Percentiles rank a stretch among this genome's conserved stretches.
Evolutionary conservation across 2,113 vertebrate genomes (phyloP).

Genomic region (Ornithorhynchus anatinus): DNA sequence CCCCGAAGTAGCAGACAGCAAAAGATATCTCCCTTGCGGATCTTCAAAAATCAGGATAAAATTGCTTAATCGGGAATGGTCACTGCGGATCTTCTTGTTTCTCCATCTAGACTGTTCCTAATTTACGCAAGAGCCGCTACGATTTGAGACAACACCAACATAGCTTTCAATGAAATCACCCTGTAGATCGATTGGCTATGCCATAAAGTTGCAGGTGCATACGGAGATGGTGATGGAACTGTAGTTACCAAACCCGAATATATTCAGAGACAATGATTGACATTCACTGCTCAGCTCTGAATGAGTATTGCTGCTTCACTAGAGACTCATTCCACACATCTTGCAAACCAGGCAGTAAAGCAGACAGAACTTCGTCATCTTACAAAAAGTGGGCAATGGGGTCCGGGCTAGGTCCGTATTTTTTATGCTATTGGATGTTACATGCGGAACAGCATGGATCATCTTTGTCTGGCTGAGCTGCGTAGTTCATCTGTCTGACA

Average conservation of each 20-base stretch:
- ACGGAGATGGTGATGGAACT: slow-evolving; percentile 32
- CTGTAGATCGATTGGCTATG: slow-evolving; percentile 56
- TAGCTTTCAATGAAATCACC: slow-evolving; percentile 32
- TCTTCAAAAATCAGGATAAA: slow-evolving; percentile 50
- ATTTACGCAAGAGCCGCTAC: slow-evolving; percentile 39
- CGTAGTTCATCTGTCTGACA: slow-evolving; percentile 99
- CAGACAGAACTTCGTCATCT: slow-evolving; percentile 52
- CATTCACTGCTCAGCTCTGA: slow-evolving; percentile 60
- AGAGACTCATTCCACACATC: slow-evolving; percentile 51
- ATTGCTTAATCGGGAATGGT: slow-evolving; percentile 38
- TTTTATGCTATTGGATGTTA: slow-evolving; percentile 93
- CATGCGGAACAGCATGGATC: slow-evolving; percentile 98
- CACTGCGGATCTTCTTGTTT: slow-evolving; percentile 52
- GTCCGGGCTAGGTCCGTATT: slow-evolving; percentile 46
- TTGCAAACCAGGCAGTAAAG: slow-evolving; percentile 51
- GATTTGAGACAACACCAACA: slow-evolving; percentile 31
- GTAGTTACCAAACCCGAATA: slow-evolving; percentile 57
- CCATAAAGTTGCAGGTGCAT: slow-evolving; percentile 59
- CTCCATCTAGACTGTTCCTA: slow-evolving; percentile 37
- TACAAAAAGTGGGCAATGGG: slow-evolving; percentile 24
- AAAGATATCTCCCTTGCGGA: slow-evolving; percentile 61
- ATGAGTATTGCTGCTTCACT: slow-evolving; percentile 54
- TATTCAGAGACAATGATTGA: slow-evolving; percentile 57
- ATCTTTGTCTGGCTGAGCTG: slow-evolving; percentile 97
- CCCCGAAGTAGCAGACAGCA: slow-evolving; percentile 59